phyloP scores from a whole-genome alignment of 2,797 vertebrate species.

The Antrozous pallidus region DNA sequence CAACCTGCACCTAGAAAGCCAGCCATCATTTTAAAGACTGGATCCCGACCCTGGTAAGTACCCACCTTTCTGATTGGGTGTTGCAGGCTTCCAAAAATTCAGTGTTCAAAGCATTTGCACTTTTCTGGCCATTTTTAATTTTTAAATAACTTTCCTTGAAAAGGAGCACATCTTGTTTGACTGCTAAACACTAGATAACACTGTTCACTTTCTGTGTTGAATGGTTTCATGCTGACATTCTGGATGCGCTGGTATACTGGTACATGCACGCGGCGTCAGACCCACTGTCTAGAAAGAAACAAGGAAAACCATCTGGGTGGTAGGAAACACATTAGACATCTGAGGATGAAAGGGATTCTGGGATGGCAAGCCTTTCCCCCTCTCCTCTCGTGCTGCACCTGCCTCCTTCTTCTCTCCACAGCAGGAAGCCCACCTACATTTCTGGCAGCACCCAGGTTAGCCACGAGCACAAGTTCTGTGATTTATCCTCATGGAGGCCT shows the following conservation, averaged over 20 bases:
- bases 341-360: background rate
- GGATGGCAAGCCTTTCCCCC: background rate
- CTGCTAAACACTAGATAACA: background rate
- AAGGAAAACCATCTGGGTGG: background rate
- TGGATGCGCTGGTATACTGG: background rate
- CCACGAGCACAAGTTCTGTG: fast-evolving
- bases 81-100: background rate
- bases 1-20: background rate
- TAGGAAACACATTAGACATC: background rate
- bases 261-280: background rate
- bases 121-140: background rate
- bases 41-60: background rate
- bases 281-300: background rate
- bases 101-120: background rate
- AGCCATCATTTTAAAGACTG: background rate
- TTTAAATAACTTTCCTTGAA: background rate
- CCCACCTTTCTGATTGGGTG: background rate
- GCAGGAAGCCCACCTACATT: background rate
- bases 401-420: background rate
- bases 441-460: background rate
- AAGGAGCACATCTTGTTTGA: background rate
- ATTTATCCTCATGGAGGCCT: background rate
- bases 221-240: background rate
- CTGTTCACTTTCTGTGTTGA: background rate
- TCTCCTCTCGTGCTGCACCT: background rate